Evolutionary conservation across 2,113 vertebrate genomes (phyloP).

Genomic region (Tachuris rubrigastra): DNA sequence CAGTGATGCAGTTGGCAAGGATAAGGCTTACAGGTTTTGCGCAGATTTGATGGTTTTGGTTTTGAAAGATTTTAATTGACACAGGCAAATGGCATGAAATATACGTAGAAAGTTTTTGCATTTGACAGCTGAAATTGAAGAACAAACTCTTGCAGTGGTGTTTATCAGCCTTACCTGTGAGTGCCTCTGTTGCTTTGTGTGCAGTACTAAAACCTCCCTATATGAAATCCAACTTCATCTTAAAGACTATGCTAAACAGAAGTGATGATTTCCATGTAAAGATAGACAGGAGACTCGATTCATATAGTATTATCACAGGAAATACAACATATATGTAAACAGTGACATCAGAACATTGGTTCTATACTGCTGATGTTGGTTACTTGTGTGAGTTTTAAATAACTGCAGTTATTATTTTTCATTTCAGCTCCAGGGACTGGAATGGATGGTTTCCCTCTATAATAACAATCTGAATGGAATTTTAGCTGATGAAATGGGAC

Average conservation of each 20-base stretch:
- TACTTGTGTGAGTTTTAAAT: slow-evolving; percentile 44
- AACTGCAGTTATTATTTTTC: slow-evolving; percentile 55
- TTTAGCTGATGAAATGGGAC: slow-evolving; percentile 97
- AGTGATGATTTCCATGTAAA: not conserved
- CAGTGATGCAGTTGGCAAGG: not conserved
- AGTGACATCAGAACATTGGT: not conserved
- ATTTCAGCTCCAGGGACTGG: slow-evolving; percentile 92
- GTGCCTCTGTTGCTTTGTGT: not conserved
- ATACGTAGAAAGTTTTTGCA: not conserved
- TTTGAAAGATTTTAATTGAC: not conserved
- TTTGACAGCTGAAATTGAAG: not conserved
- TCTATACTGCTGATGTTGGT: slow-evolving; percentile 39
- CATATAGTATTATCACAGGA: not conserved
- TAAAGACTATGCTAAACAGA: not conserved
- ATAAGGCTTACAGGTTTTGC: not conserved
- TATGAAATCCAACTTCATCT: not conserved
- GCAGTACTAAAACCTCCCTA: not conserved
- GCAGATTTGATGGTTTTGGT: not conserved
- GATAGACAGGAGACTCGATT: not conserved
- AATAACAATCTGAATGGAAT: slow-evolving; percentile 99
- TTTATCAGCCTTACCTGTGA: not conserved
- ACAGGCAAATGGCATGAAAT: not conserved
- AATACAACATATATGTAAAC: not conserved
- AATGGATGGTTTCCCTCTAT: slow-evolving; percentile 99
- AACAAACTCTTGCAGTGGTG: not conserved